These are phyloP conservation scores for Semnornis frantzii DNA, from an alignment of 2,113 vertebrate genomes.

Conservation along the genomic window DNA sequence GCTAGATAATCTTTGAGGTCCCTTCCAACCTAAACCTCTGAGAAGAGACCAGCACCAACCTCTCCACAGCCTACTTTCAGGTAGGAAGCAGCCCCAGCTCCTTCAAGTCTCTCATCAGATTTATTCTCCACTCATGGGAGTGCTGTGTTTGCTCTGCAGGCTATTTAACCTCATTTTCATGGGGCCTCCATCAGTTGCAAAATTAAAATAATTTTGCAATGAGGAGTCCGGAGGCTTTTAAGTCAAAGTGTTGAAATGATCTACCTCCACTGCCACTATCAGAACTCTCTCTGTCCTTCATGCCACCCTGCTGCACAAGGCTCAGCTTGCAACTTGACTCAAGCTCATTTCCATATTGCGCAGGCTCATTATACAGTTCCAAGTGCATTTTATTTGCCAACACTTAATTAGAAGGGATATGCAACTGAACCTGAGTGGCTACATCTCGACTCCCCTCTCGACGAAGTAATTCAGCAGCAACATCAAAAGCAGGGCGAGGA, in stretches of 20 bases:
- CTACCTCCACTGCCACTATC: neutral
- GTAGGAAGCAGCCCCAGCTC: too few relatives aligned
- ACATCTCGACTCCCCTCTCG: neutral
- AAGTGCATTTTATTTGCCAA: neutral
- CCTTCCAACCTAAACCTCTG: too few relatives aligned
- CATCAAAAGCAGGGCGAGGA: neutral
- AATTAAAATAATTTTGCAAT: slow-evolving; percentile 12
- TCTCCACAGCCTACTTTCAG: too few relatives aligned
- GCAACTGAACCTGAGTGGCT: neutral
- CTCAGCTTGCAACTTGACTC: neutral
- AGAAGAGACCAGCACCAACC: too few relatives aligned
- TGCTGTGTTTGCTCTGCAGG: slow-evolving; percentile 29
- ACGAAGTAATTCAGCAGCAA: neutral
- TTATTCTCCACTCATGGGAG: neutral
- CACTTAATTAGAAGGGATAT: neutral
- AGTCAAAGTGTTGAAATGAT: neutral
- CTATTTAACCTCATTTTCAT: slow-evolving; percentile 16
- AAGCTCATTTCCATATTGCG: neutral
- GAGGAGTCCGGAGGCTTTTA: neutral
- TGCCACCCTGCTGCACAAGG: neutral
- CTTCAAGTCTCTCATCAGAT: too few relatives aligned
- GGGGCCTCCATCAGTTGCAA: neutral
- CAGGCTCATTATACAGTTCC: neutral
- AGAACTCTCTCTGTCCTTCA: neutral
- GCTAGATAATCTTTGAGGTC: too few relatives aligned